Evolutionary conservation across 2,113 vertebrate species (phyloP).

Genomic region (Cochlearius cochlearius): DNA sequence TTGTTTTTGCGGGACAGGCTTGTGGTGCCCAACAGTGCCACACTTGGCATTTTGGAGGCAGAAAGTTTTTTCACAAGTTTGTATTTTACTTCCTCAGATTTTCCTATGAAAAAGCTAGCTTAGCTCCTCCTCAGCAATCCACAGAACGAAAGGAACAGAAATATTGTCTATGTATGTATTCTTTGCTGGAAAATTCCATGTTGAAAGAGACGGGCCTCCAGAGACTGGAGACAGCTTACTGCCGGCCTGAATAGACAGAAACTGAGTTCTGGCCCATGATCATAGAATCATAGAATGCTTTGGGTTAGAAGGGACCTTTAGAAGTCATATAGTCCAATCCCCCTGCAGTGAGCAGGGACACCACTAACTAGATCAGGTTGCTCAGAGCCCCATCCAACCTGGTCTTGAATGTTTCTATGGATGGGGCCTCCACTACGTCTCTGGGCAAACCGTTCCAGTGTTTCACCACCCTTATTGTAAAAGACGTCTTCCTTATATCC

Average conservation of each 20-base stretch:
- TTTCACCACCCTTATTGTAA: too few relatives aligned
- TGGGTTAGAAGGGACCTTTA: too few relatives aligned
- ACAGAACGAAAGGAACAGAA: neutral
- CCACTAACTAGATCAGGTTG: too few relatives aligned
- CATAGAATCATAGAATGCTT: too few relatives aligned
- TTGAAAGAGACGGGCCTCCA: neutral
- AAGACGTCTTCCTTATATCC: too few relatives aligned
- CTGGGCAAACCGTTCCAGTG: too few relatives aligned
- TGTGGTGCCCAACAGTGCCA: neutral
- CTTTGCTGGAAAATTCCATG: neutral
- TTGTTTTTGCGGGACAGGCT: neutral
- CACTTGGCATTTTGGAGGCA: neutral
- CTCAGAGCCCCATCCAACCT: too few relatives aligned
- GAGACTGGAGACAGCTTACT: neutral
- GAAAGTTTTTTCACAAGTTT: neutral
- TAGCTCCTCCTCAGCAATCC: neutral
- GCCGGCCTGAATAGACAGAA: neutral
- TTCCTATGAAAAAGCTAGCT: neutral
- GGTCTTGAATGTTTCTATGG: too few relatives aligned
- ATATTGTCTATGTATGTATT: neutral
- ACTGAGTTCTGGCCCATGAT: neutral
- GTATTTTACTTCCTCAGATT: neutral
- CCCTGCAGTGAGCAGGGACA: too few relatives aligned
- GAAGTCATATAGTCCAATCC: too few relatives aligned
- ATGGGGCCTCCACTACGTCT: too few relatives aligned